Percentiles rank a stretch among this genome's conserved stretches.
Conservation (phyloP, 1,140 invertebrate genomes). For the Bactericera cockerelli region DNA sequence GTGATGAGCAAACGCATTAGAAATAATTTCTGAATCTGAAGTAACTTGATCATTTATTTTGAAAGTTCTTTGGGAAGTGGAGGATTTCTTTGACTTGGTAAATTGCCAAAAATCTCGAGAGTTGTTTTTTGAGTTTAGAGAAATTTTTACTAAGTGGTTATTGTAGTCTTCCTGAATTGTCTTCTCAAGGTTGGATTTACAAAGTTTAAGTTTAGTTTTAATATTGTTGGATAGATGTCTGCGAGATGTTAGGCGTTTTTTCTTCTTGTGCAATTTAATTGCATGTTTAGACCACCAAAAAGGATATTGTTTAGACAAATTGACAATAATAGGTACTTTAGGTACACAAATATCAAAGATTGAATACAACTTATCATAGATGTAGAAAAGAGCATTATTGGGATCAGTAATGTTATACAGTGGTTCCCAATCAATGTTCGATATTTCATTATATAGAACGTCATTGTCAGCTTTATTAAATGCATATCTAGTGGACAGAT, state of each 20-base stretch:
- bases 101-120: neutral
- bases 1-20: neutral
- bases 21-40: neutral
- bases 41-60: neutral
- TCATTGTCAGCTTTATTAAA: neutral
- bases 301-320: neutral
- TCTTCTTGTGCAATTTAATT: neutral
- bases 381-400: neutral
- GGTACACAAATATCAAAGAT: neutral
- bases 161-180: neutral
- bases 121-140: neutral
- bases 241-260: neutral
- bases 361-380: neutral
- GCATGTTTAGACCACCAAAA: neutral
- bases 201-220: neutral
- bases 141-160: neutral
- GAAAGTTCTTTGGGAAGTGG: neutral
- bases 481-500: neutral
- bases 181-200: neutral
- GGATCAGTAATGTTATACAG: neutral
- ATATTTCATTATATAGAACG: neutral
- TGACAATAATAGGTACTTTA: neutral
- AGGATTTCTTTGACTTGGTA: neutral
- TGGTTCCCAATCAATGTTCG: neutral
- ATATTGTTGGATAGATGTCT: neutral